Evolutionary conservation across 37 sponge, comb jelly and placozoan genomes (phyloP).

Genomic region (Geodia barretti): DNA sequence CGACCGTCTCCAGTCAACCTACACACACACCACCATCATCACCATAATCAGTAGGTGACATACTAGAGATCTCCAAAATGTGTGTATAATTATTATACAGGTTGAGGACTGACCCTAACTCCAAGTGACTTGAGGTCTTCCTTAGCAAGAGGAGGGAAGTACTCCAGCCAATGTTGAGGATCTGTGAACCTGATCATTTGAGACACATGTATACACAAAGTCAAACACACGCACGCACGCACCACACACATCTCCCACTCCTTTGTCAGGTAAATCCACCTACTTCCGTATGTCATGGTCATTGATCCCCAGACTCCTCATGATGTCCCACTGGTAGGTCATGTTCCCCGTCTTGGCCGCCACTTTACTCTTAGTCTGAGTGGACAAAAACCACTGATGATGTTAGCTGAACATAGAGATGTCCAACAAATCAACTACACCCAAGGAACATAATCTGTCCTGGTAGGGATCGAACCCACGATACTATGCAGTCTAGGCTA

Average conservation of each 20-base stretch:
- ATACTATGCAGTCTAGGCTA: no score
- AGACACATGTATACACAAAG: no score
- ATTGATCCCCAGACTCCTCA: conserved; percentile 79
- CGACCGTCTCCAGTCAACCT: conserved; percentile 98
- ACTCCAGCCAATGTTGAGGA: conserved; percentile 85
- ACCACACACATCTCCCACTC: no score
- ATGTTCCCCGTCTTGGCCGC: conserved; percentile 69
- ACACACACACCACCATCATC: neutral
- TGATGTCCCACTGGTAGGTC: conserved; percentile 95
- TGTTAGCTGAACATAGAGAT: neutral
- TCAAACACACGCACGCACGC: no score
- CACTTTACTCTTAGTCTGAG: conserved; percentile 91
- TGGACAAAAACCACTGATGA: neutral
- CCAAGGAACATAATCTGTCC: no score
- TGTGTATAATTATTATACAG: no score
- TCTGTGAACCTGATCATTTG: conserved; percentile 80
- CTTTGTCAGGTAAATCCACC: no score
- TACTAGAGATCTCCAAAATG: no score
- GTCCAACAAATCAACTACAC: no score
- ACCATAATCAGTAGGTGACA: no score
- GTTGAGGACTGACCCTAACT: no score
- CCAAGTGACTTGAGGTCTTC: conserved; percentile 87
- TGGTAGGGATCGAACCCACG: no score
- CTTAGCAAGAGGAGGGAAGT: conserved; percentile 88
- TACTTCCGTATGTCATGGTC: conserved; percentile 84